Percentiles rank a stretch among this genome's conserved stretches.
Evolutionary conservation across 2,888 invertebrate genomes (phyloP).

Genomic region (Agonopterix alstromeriana): DNA sequence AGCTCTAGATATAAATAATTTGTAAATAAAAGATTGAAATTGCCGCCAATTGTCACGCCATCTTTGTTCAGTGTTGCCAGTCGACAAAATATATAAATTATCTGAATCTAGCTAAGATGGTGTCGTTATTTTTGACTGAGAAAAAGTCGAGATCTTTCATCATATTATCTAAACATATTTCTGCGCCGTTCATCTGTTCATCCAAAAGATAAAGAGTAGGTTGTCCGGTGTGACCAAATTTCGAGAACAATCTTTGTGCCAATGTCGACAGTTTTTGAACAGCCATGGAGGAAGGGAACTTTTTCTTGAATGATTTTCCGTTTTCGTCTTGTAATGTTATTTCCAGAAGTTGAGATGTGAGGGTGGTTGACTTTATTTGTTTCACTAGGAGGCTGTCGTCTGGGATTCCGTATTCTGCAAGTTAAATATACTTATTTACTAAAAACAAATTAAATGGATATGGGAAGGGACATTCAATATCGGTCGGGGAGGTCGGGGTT

Average conservation of each 20-base stretch:
- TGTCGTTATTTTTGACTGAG: slow-evolving; percentile 90
- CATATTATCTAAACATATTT: slow-evolving; percentile 87
- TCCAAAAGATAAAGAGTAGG: slow-evolving; percentile 73
- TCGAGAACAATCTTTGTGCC: slow-evolving; percentile 84
- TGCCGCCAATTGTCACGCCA: slow-evolving; percentile 24
- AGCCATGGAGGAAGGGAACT: slow-evolving; percentile 85
- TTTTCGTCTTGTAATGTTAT: slow-evolving; percentile 69
- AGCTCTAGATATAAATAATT: slow-evolving; percentile 33
- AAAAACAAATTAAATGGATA: too few relatives aligned
- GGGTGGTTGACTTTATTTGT: slow-evolving; percentile 70
- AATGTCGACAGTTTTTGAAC: slow-evolving; percentile 90
- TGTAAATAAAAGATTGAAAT: slow-evolving; percentile 19
- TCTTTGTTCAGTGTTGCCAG: slow-evolving; percentile 6
- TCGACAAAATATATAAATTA: slow-evolving; percentile 24
- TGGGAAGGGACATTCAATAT: too few relatives aligned
- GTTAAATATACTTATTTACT: neutral
- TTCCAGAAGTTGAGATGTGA: slow-evolving; percentile 82
- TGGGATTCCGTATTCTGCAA: slow-evolving; percentile 87
- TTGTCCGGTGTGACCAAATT: slow-evolving; percentile 39
- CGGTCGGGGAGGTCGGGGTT: too few relatives aligned
- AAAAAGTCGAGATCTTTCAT: slow-evolving; percentile 89
- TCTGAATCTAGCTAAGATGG: slow-evolving; percentile 82
- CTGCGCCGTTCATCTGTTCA: slow-evolving; percentile 77
- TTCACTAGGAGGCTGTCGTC: slow-evolving; percentile 82
- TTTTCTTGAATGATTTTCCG: slow-evolving; percentile 80